Percentiles rank a stretch among this genome's conserved stretches.
These are phyloP conservation scores for Dipodomys spectabilis DNA, from an alignment of 2,113 vertebrate species.

Conservation along the genomic window DNA sequence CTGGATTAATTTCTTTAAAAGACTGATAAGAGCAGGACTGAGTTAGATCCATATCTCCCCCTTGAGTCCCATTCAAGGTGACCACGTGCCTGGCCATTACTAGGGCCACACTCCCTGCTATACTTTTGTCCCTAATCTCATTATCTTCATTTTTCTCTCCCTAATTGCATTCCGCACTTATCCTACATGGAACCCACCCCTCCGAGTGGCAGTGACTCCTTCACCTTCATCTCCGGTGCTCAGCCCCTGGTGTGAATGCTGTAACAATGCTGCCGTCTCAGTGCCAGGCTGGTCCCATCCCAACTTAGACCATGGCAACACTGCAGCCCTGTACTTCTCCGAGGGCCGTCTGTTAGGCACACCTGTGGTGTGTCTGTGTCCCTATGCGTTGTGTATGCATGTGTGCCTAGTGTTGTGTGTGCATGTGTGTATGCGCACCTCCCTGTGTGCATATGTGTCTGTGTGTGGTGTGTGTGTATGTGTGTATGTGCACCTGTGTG, in stretches of 20 bases:
- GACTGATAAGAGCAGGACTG: neutral
- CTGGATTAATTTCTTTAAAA: too few relatives aligned
- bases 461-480: too few relatives aligned
- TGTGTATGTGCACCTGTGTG: too few relatives aligned
- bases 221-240: conserved; percentile 62
- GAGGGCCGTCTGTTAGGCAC: neutral
- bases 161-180: conserved; percentile 78
- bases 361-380: too few relatives aligned
- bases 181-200: conserved; percentile 57
- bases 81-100: neutral
- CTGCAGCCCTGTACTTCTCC: too few relatives aligned
- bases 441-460: neutral
- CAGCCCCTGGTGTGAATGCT: neutral
- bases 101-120: conserved; percentile 19
- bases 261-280: conserved; percentile 48
- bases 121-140: conserved; percentile 78
- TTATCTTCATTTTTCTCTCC: conserved; percentile 77
- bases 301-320: neutral
- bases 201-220: conserved; percentile 53
- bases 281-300: conserved; percentile 7
- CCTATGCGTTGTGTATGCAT: too few relatives aligned
- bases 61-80: conserved; percentile 47
- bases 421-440: neutral
- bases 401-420: neutral
- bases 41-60: conserved; percentile 43